Conservation (phyloP, 2,797 vertebrate genomes). For the Scyliorhinus canicula region DNA sequence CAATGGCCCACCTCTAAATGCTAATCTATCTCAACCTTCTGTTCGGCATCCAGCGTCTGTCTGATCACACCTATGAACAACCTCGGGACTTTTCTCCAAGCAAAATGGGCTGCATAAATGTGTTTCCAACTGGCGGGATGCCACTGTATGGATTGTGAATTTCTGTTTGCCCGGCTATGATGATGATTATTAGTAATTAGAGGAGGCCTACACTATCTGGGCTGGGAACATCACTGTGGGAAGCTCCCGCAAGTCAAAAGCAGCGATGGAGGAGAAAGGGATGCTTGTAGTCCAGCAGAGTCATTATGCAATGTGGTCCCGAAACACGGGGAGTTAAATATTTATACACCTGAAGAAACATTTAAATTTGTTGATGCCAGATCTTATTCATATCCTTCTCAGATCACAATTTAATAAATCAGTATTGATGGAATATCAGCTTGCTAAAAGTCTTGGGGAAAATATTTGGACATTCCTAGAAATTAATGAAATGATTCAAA, state of each 20-base stretch:
- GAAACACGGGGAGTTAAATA: too few species aligned
- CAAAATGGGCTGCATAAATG: background rate
- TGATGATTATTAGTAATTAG: background rate
- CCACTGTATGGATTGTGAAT: background rate
- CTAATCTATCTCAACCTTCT: background rate
- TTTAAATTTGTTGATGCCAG: background rate
- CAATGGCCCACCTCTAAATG: background rate
- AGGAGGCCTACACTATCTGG: background rate
- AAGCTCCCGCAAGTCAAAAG: background rate
- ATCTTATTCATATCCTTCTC: background rate
- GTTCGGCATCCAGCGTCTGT: background rate
- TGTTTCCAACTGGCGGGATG: background rate
- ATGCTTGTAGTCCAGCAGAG: background rate
- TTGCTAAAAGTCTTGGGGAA: background rate
- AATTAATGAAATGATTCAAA: background rate
- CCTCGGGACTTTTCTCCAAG: background rate
- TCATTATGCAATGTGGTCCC: background rate
- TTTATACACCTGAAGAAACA: background rate
- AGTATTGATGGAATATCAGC: background rate
- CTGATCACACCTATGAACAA: background rate
- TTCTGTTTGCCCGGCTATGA: background rate
- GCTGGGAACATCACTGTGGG: background rate
- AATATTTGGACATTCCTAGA: background rate
- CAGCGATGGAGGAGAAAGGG: background rate
- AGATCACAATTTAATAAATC: conserved; percentile 1